A percentile compares a stretch with the other conserved stretches of the same genome.
These are phyloP conservation scores for Nothobranchius kuhntae DNA, from an alignment of 2,113 vertebrate species.

Conservation along the genomic window DNA sequence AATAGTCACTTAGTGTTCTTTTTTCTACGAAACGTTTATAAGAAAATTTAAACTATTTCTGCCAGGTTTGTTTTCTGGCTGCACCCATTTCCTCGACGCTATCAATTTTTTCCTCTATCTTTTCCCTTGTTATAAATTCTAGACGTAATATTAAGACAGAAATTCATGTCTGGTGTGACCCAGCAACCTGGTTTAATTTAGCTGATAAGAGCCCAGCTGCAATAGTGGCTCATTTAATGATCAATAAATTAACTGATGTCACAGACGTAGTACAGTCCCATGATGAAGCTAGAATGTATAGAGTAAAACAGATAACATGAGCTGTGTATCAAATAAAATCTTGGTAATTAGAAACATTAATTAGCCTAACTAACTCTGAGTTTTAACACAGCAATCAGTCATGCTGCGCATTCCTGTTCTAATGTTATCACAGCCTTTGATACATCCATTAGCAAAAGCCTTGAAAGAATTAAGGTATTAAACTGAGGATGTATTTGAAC, in stretches of 20 bases:
- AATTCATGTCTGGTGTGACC: slow-evolving; percentile 7
- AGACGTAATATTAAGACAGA: slow-evolving; percentile 6
- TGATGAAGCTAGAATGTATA: neutral
- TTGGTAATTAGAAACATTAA: slow-evolving; percentile 2
- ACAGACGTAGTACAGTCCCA: neutral
- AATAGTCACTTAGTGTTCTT: too few species aligned
- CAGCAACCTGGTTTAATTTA: slow-evolving; percentile 20
- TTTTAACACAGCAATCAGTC: too few species aligned
- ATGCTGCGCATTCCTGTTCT: too few species aligned
- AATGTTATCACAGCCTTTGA: too few species aligned
- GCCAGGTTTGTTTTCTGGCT: too few species aligned
- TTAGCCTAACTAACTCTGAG: neutral
- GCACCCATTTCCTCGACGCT: too few species aligned
- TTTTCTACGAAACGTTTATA: too few species aligned
- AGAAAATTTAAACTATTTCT: too few species aligned
- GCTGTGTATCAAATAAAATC: neutral
- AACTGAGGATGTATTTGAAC: too few species aligned
- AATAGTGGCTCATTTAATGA: slow-evolving; percentile 13
- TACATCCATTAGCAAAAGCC: too few species aligned
- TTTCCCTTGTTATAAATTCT: neutral
- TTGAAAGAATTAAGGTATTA: too few species aligned
- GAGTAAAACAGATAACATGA: neutral
- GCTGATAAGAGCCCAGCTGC: slow-evolving; percentile 10
- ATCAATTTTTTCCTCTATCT: neutral
- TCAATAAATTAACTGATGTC: slow-evolving; percentile 25